Percentiles rank a stretch among this genome's conserved stretches.
These are phyloP conservation scores for Pardosa pseudoannulata DNA, from an alignment of 2,888 invertebrate species.

Conservation along the genomic window DNA sequence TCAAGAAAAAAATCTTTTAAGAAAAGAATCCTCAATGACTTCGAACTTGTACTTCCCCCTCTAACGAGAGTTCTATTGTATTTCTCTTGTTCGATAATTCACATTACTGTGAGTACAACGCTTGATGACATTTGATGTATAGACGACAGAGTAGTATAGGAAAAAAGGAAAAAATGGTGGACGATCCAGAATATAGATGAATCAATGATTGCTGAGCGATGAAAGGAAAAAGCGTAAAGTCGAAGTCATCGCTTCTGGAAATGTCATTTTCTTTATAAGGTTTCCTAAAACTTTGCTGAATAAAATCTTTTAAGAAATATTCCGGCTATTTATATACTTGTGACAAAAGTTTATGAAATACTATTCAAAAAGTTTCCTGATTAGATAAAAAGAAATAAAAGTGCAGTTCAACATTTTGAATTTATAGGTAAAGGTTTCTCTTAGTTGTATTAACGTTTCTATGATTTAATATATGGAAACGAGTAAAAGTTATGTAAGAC, in stretches of 20 bases:
- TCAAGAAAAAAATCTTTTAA: neutral
- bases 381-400: too few species aligned
- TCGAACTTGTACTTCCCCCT: conserved; percentile 5
- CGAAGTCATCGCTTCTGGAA: neutral
- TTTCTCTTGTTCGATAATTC: conserved; percentile 62
- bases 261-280: neutral
- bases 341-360: too few species aligned
- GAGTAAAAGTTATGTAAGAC: too few species aligned
- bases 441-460: too few species aligned
- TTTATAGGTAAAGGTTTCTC: too few species aligned
- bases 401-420: too few species aligned
- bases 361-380: too few species aligned
- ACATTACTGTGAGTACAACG: conserved; percentile 54
- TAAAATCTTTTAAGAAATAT: neutral
- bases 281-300: neutral
- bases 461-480: too few species aligned
- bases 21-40: conserved; percentile 34
- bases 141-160: conserved; percentile 19
- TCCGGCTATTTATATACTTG: too few species aligned
- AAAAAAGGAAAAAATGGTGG: neutral
- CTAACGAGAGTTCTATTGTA: conserved; percentile 43
- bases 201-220: neutral
- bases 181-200: neutral
- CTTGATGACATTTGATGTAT: conserved; percentile 55
- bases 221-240: neutral